Percentiles rank a stretch among this genome's conserved stretches.
phyloP scores from a whole-genome alignment of 2,888 invertebrate species.

The Galeopsomyia nigrocyanea region DNA sequence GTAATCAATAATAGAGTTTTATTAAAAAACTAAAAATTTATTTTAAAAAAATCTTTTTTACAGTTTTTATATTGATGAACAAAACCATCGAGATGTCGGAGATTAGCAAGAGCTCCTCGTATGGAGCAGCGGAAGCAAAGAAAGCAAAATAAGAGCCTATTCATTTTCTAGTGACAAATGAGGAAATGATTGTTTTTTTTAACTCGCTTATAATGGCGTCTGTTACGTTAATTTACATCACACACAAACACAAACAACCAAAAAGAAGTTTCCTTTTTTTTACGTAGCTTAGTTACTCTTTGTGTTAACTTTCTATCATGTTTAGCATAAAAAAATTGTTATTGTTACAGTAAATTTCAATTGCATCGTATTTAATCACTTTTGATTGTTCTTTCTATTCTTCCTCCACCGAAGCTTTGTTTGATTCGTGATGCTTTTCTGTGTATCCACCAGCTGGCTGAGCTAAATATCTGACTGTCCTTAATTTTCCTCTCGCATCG shows the following conservation, averaged over 20 bases:
- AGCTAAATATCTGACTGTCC: conserved; percentile 82
- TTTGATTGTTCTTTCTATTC: conserved; percentile 7
- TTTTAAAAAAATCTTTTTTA: conserved; percentile 47
- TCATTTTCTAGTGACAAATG: conserved; percentile 33
- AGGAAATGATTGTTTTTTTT: conserved; percentile 37
- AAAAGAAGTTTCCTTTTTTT: conserved; percentile 37
- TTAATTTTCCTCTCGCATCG: conserved; percentile 82
- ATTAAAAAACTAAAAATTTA: conserved; percentile 41
- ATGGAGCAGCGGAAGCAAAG: conserved; percentile 77
- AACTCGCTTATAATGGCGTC: conserved; percentile 14
- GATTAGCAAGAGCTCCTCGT: conserved; percentile 87
- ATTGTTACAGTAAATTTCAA: conserved; percentile 57
- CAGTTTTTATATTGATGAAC: conserved; percentile 84
- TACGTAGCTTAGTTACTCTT: conserved; percentile 38
- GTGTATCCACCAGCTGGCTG: conserved; percentile 80
- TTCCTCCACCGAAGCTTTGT: conserved; percentile 20
- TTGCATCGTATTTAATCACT: conserved; percentile 23
- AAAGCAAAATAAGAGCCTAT: conserved; percentile 60
- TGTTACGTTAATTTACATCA: conserved; percentile 35
- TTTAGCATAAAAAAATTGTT: conserved; percentile 58
- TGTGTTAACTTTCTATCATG: conserved; percentile 46
- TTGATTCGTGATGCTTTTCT: conserved; percentile 61
- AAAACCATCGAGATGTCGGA: conserved; percentile 87
- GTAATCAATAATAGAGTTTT: conserved; percentile 67
- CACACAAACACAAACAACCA: conserved; percentile 2